Base-by-base conservation (phyloP, 2,888 invertebrate genomes). In the Orthosia gracilis region DNA sequence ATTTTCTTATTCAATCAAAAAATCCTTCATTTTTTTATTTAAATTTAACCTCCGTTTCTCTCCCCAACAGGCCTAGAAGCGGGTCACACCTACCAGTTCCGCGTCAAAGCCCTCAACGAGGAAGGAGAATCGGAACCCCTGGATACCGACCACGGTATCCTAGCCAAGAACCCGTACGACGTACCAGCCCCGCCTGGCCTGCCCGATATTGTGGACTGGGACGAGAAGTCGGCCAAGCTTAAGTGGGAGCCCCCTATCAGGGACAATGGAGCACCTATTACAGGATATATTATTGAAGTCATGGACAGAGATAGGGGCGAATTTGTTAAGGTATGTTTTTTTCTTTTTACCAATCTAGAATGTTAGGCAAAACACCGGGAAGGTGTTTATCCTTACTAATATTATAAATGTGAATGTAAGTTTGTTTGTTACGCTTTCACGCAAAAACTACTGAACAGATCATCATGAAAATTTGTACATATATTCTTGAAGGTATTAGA, bases 81-180 rank as follows among this genome's bases (percentile, higher is more conserved):
- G 70, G 99, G 99, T 84, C 98, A 99, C 93, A 98, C 99, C 78
- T 99, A 99, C 96, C 98, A 99, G 92, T 99, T 99, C 97, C 97
- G 99, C 76, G 99, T 99, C 0, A 99, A 98, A 91, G 99, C 99
- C 12, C 97, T 99, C 15, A 99, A 99, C 94, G 99, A 99, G 90
- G 99, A 99, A 93, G 99, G 99, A 7, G 99, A 99, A 93, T 99
- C 99, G 0, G 99, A 99, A 89, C 99, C 99, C 11, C 95, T 99
- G 62, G 98, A 98, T 85, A 98, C 99, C 0, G 99, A 99, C 88
- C 97, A 98, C 52, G 97, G 98, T 0, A 98, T 98, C 75, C 94
- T 99, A 17, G 99, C 99, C 69, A 99, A 99, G 97, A 99, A 99
- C 97, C 99, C 99, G 26, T 99, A 98, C 95, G 99, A 99, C 93